Evolutionary conservation across 2,888 invertebrate genomes (phyloP).

Genomic region (Acanthoscelides obtectus): DNA sequence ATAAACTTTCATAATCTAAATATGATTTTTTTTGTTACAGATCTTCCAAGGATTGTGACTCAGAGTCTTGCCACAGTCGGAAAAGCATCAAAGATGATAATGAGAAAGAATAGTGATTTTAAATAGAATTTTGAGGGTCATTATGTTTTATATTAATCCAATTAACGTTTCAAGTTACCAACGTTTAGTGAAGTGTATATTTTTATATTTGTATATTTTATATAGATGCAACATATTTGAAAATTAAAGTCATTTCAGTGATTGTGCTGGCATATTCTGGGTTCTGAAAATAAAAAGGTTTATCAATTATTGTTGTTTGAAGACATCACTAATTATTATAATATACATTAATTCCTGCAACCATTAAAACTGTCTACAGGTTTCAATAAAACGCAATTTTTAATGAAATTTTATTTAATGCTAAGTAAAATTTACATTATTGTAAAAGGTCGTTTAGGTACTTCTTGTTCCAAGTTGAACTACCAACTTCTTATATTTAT

Average conservation of each 20-base stretch:
- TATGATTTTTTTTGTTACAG: neutral
- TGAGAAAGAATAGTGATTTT: constrained; percentile 11
- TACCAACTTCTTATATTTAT: neutral
- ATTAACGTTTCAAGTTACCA: neutral
- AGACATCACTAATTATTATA: too few species aligned
- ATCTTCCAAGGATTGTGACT: constrained; percentile 34
- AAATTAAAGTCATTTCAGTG: neutral
- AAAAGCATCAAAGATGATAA: constrained; percentile 32
- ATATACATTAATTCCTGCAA: too few species aligned
- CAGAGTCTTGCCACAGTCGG: constrained; percentile 31
- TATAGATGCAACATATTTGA: neutral
- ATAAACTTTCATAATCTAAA: too few species aligned
- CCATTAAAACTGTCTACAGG: too few species aligned
- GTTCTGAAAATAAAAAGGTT: neutral
- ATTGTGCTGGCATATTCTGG: neutral
- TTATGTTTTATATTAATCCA: neutral
- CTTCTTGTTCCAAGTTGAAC: neutral
- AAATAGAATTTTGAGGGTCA: neutral
- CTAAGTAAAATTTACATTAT: neutral
- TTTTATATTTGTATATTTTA: neutral
- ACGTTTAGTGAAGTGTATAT: neutral
- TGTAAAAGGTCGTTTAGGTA: constrained; percentile 6
- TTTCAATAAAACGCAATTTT: neutral
- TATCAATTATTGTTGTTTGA: neutral
- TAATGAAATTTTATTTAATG: constrained; percentile 1